Evolutionary conservation across 2,888 invertebrate species (phyloP).

Genomic region (Apocheima hispidaria): DNA sequence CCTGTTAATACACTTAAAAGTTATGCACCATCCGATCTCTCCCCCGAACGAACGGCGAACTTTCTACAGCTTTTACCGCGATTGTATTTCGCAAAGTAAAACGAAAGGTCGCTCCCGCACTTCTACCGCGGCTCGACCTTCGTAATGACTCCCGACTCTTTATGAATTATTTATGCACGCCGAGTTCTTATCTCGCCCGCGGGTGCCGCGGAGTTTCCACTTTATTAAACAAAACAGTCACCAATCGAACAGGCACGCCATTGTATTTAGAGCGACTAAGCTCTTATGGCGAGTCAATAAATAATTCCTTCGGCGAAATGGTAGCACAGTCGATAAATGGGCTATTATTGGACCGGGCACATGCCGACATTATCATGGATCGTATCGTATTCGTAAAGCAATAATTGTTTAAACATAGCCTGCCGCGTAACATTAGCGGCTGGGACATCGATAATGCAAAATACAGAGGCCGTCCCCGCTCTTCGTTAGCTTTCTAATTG

Average conservation of each 20-base stretch:
- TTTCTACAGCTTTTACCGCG: constrained; percentile 57
- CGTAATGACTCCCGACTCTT: constrained; percentile 75
- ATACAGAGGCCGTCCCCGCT: constrained; percentile 56
- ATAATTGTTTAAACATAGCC: constrained; percentile 83
- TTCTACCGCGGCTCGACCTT: constrained; percentile 70
- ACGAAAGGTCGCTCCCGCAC: constrained; percentile 53
- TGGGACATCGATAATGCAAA: constrained; percentile 75
- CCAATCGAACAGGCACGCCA: constrained; percentile 68
- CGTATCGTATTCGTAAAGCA: constrained; percentile 77
- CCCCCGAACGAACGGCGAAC: constrained; percentile 47
- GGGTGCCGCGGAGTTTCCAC: constrained; percentile 68
- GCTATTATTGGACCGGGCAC: constrained; percentile 82
- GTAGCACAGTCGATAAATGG: constrained; percentile 80
- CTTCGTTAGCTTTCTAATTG: constrained; percentile 71
- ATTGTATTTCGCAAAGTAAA: constrained; percentile 54
- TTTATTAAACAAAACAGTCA: constrained; percentile 78
- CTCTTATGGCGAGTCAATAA: constrained; percentile 77
- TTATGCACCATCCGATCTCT: constrained; percentile 46
- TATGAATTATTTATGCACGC: constrained; percentile 80
- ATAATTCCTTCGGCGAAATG: constrained; percentile 79
- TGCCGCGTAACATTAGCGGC: constrained; percentile 73
- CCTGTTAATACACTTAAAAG: constrained; percentile 44
- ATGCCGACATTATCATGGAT: constrained; percentile 82
- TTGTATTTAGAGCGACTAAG: constrained; percentile 77
- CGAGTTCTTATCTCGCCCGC: constrained; percentile 70